Conservation (phyloP, 1,140 invertebrate species). For the Leptinotarsa undecemlineata region DNA sequence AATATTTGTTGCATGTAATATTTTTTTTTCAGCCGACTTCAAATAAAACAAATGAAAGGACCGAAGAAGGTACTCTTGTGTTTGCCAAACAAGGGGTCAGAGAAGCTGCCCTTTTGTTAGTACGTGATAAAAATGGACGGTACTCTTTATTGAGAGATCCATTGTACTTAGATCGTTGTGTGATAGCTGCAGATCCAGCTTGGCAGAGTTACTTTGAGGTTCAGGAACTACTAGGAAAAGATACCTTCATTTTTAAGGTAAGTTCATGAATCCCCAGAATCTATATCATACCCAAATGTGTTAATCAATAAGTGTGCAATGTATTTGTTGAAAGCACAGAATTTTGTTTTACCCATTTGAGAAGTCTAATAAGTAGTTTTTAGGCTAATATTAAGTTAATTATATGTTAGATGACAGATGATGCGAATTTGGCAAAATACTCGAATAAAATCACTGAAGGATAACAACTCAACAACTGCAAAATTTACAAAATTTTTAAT, state of each 20-base stretch:
- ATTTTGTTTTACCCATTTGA: too few relatives aligned
- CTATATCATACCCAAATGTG: too few relatives aligned
- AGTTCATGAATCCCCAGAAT: neutral
- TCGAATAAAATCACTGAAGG: too few relatives aligned
- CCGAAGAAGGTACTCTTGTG: conserved; percentile 55
- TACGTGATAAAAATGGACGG: conserved; percentile 88
- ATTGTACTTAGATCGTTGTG: conserved; percentile 85
- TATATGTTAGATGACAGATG: too few relatives aligned
- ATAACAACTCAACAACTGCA: too few relatives aligned
- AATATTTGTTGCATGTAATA: too few relatives aligned
- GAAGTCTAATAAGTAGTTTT: too few relatives aligned
- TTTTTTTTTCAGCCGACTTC: conserved; percentile 31
- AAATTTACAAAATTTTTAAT: too few relatives aligned
- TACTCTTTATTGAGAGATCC: conserved; percentile 87
- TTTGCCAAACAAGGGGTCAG: conserved; percentile 74
- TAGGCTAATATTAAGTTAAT: too few relatives aligned
- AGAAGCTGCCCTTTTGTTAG: conserved; percentile 83
- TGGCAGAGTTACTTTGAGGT: conserved; percentile 94
- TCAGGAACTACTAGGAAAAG: conserved; percentile 89
- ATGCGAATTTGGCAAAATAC: too few relatives aligned
- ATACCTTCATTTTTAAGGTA: conserved; percentile 94
- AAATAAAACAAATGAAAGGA: conserved; percentile 38
- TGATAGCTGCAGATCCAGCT: conserved; percentile 83
- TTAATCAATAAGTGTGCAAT: too few relatives aligned
- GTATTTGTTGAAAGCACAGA: too few relatives aligned